Base-by-base conservation (phyloP, 2,888 invertebrate genomes). In the Nematopogon swammerdamellus region DNA sequence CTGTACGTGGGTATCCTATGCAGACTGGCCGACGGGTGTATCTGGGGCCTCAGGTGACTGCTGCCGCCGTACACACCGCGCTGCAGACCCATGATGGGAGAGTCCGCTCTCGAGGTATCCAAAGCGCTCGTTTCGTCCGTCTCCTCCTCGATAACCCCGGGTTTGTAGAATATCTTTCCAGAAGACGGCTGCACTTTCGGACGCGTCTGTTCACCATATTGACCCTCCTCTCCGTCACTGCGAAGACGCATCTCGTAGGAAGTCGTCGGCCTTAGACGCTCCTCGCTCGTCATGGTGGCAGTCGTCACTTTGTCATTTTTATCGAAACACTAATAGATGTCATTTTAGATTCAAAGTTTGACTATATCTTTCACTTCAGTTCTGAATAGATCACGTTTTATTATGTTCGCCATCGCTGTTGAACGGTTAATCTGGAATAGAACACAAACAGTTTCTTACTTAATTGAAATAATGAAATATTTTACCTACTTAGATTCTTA, bases 1-100 rank as follows among this genome's bases (percentile, higher is more conserved):
- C 82, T 81, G 50, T 82, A 83, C 1, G 84, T 84, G 11, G 81
- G 82, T 63, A 83, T 80, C 53, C 84, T 72, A 51, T 83, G 81
- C 2, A 84, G 72, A 54, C 83, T 83, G 51, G 70, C 64, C 0
- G 73, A 67, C 0, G 71, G 68, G 8, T 73, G 67, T n/a, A 76
- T 66, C 36, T 68, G 67, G 3, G 72, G 63, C 49, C 67, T 64
- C 29, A 75, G 60, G 18, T 67, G 66, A 6, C 67, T 67, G 19
- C 67, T 68, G 0, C 65, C 64, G 16, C 64, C 62, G 14, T 65
- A 64, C 3, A 65, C 63, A 63, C 46, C 53, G 2, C 49, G 48
- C 25, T 48, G 47, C 19, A 44, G 25, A 2, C 64, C 65, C 45
- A 77, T 57, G 71, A 75, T 76, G 1, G 80, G 80, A 3, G 75